Base-by-base conservation (phyloP, 2,797 vertebrate genomes). In the Gambusia yucatana region DNA sequence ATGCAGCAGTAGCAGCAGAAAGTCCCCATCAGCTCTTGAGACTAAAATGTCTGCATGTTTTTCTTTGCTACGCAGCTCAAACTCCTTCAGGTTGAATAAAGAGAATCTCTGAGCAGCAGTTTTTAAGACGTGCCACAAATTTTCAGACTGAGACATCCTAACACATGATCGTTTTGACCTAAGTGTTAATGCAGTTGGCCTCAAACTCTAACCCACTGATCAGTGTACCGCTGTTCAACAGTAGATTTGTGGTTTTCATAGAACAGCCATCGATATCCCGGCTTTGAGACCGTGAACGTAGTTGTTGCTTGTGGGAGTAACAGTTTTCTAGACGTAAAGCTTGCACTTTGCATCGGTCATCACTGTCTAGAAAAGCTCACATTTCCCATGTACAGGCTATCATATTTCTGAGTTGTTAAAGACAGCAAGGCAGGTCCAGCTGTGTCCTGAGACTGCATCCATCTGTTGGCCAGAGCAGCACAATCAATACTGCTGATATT, bases 401-500 rank as follows among this genome's bases (percentile, higher is more conserved):
- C 57, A 65, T 46, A 75, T 63, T 63, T 44, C 57, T 57, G 30
- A 33, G 43, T 65, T 33, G 16, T 14, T 30, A 48, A 48, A 1
- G 59, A 76, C 22, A 65, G 5, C 61, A 57, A 43, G 46, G 48
- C 72, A 44, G 79, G 82, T 79, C 80, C 55, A 43, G 39, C 50
- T 73, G 28, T 86, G 86, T 82, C 90, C 63, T 50, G 77, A 87
- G 83, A 80, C 77, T 22, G 59, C 1, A 13, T 86, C 93, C 93
- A 94, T 96, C 91, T 93, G 94, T 90, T 94, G 86, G 82, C 82
- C 65, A 75, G 77, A 80, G 75, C 50, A 76, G 77, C 13, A 52
- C 7, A 72, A 95, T 96, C 95, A 92, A 96, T 96, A 93, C 70
- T 79, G 78, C 78, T 84, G 86, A 93, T 93, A 90, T 85, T 93